These are phyloP conservation scores for Tetraodon nigroviridis DNA, from an alignment of 2,113 vertebrate genomes.

Conservation along the genomic window DNA sequence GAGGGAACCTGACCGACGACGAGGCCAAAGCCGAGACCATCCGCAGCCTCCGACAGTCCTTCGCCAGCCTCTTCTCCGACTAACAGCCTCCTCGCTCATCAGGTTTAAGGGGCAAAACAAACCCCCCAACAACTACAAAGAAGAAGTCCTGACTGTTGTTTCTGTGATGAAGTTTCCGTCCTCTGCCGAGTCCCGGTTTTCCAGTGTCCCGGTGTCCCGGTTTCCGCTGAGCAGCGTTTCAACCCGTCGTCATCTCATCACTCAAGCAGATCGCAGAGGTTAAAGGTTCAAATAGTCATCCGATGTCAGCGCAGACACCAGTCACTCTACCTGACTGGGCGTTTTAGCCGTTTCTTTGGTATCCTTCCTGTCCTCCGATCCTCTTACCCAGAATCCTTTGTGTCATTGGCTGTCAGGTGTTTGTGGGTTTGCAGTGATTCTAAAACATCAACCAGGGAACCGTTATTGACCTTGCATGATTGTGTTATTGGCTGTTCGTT, in stretches of 20 bases:
- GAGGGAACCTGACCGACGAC: constrained; percentile 81
- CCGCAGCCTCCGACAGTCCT: constrained; percentile 93
- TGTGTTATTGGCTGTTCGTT: neutral
- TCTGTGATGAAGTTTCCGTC: neutral
- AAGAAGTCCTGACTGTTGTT: neutral
- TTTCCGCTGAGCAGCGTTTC: too few relatives aligned
- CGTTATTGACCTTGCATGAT: neutral
- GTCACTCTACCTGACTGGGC: constrained; percentile 5
- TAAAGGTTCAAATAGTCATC: neutral
- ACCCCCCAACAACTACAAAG: constrained; percentile 7
- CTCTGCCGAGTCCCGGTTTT: too few relatives aligned
- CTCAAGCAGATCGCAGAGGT: neutral
- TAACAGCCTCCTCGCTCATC: constrained; percentile 50
- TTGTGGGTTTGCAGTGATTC: too few relatives aligned
- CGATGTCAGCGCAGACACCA: neutral
- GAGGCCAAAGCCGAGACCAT: constrained; percentile 96
- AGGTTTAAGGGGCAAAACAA: constrained; percentile 17
- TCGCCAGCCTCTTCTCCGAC: constrained; percentile 95
- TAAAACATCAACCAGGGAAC: constrained; percentile 11
- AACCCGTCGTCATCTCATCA: too few relatives aligned
- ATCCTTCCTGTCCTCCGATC: too few relatives aligned
- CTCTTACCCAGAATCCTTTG: neutral
- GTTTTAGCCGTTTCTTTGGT: constrained; percentile 2
- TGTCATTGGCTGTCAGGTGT: too few relatives aligned
- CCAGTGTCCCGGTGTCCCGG: too few relatives aligned